These are phyloP conservation scores for Ciconia stormi DNA, from an alignment of 2,113 vertebrate genomes.

Conservation along the genomic window DNA sequence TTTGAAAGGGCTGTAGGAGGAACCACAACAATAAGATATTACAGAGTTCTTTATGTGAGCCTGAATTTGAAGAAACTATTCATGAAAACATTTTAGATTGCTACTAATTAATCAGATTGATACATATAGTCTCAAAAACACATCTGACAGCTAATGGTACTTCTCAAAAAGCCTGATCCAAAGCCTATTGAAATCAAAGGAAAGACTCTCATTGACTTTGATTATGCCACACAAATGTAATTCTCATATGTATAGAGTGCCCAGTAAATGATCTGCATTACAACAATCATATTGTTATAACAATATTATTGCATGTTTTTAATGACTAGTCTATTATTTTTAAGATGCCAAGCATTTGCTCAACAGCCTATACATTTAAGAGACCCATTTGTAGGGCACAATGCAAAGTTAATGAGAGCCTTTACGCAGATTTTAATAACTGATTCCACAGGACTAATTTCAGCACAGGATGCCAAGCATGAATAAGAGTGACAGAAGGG, in stretches of 20 bases:
- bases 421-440: constrained; percentile 27
- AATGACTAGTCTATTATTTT: constrained; percentile 12
- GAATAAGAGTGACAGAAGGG: neutral
- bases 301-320: constrained; percentile 37
- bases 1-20: constrained; percentile 39
- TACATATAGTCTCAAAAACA: constrained; percentile 37
- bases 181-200: constrained; percentile 40
- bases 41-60: neutral
- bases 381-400: neutral
- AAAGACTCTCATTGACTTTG: constrained; percentile 29
- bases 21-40: constrained; percentile 32
- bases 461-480: neutral
- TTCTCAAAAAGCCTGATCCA: constrained; percentile 20
- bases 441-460: constrained; percentile 6
- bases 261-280: constrained; percentile 24
- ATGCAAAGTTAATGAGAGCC: constrained; percentile 23
- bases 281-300: constrained; percentile 3
- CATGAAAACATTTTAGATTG: constrained; percentile 54
- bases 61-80: constrained; percentile 50
- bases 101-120: constrained; percentile 59
- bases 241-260: neutral
- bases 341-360: constrained; percentile 22
- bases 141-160: constrained; percentile 53
- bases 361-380: constrained; percentile 5
- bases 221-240: constrained; percentile 44